phyloP scores from a whole-genome alignment of 2,113 vertebrate genomes.

The Glaucomys volans region DNA sequence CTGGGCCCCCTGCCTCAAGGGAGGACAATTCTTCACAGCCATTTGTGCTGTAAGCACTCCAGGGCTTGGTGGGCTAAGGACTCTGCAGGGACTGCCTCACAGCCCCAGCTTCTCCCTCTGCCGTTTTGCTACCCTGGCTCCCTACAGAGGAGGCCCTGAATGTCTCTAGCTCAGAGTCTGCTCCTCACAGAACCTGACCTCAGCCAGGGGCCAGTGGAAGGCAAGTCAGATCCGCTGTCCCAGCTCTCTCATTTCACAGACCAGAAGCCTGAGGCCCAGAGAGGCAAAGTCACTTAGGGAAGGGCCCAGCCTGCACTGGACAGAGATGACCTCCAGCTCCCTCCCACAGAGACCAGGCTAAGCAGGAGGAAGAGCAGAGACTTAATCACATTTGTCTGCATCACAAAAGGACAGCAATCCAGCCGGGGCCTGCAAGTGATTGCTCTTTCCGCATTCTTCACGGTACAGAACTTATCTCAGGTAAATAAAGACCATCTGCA shows the following conservation, averaged over 20 bases:
- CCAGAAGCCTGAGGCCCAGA: not conserved
- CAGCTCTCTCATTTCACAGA: not conserved
- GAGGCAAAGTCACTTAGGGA: not conserved
- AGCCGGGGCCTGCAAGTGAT: not conserved
- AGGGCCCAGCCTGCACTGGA: not conserved
- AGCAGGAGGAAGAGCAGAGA: not conserved
- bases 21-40: not conserved
- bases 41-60: not conserved
- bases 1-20: not conserved
- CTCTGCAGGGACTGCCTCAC: not conserved
- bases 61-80: fast-evolving
- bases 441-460: fast-evolving
- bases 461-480: not conserved
- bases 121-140: fast-evolving
- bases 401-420: not conserved
- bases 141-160: not conserved
- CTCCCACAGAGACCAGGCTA: not conserved
- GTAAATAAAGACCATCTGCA: not conserved
- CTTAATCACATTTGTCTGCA: not conserved
- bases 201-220: not conserved
- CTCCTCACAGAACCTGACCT: not conserved
- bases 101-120: not conserved
- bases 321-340: not conserved
- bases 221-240: not conserved
- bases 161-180: not conserved